Evolutionary conservation across 2,888 invertebrate species (phyloP).

Genomic region (Autographa gamma): DNA sequence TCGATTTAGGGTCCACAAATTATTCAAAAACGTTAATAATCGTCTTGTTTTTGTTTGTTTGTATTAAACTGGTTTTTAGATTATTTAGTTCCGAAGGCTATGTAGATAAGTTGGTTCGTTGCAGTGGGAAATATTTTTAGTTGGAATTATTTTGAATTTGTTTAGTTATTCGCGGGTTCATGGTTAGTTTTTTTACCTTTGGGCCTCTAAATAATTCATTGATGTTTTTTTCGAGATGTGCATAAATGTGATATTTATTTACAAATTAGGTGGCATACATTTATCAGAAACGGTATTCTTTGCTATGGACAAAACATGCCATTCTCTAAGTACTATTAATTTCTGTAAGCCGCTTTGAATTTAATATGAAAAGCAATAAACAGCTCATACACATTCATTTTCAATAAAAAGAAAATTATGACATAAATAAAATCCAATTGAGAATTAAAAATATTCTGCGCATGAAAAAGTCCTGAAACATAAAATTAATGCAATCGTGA

Average conservation of each 20-base stretch:
- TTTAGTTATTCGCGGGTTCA: background rate
- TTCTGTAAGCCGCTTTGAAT: background rate
- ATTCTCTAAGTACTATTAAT: too few relatives aligned
- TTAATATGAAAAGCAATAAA: background rate
- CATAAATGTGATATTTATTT: too few relatives aligned
- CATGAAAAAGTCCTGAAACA: slow-evolving; percentile 39
- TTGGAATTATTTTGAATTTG: background rate
- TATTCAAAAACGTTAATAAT: slow-evolving; percentile 48
- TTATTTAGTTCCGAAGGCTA: slow-evolving; percentile 23
- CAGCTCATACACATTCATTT: background rate
- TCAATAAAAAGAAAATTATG: background rate
- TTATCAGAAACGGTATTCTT: too few relatives aligned
- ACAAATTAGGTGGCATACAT: too few relatives aligned
- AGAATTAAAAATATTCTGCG: slow-evolving; percentile 23
- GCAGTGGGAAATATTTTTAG: background rate
- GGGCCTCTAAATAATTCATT: background rate
- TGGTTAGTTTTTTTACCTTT: background rate
- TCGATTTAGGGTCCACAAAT: slow-evolving; percentile 66
- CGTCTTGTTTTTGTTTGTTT: slow-evolving; percentile 3
- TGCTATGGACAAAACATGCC: too few relatives aligned
- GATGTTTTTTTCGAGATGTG: too few relatives aligned
- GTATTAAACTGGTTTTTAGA: slow-evolving; percentile 16
- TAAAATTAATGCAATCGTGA: slow-evolving; percentile 32
- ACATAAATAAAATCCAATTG: slow-evolving; percentile 6
- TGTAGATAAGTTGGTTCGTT: slow-evolving; percentile 5